Conservation (phyloP, 2,888 invertebrate species). For the Drosophila emarginata region DNA sequence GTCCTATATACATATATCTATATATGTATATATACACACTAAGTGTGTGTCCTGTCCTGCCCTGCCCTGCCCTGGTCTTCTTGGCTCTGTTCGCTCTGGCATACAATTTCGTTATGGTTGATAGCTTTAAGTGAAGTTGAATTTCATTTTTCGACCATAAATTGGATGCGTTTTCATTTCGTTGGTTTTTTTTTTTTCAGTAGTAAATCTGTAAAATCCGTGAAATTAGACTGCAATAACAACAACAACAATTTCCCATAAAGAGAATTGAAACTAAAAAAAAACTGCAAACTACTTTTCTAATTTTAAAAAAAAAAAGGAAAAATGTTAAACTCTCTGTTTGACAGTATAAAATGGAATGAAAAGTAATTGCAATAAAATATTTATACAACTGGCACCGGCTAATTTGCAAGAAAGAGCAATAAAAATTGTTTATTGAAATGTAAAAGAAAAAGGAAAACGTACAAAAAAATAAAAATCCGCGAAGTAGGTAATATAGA, state of each 20-base stretch:
- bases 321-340: background rate
- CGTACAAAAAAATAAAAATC: background rate
- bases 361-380: slow-evolving; percentile 16
- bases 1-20: background rate
- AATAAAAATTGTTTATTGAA: slow-evolving; percentile 16
- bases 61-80: background rate
- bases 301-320: background rate
- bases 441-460: slow-evolving; percentile 1
- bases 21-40: background rate
- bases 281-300: background rate
- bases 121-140: slow-evolving; percentile 8
- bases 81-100: background rate
- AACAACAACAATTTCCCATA: too few species aligned
- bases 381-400: slow-evolving; percentile 10
- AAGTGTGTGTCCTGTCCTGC: slow-evolving; percentile 2
- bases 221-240: too few species aligned
- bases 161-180: slow-evolving; percentile 7
- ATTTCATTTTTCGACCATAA: slow-evolving; percentile 6
- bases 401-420: slow-evolving; percentile 14
- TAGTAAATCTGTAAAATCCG: background rate
- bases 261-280: too few species aligned
- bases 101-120: slow-evolving; percentile 9
- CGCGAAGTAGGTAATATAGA: background rate
- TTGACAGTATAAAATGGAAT: slow-evolving; percentile 3
- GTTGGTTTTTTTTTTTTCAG: background rate